Conservation (phyloP, 2,113 vertebrate genomes). For the Hucho hucho region DNA sequence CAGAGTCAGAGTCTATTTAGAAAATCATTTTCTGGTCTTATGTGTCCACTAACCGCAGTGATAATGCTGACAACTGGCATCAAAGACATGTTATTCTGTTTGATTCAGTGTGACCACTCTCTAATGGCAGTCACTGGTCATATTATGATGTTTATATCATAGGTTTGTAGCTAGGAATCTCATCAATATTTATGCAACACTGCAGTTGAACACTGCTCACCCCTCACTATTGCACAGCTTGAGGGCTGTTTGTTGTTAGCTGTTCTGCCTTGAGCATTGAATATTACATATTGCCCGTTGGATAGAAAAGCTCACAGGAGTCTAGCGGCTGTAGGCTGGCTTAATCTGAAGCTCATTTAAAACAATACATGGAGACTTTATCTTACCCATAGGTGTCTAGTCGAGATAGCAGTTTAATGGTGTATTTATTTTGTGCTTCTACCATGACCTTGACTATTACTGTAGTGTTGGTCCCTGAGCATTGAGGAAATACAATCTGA, state of each 20-base stretch:
- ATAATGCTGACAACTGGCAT: conserved; percentile 57
- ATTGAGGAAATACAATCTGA: conserved; percentile 17
- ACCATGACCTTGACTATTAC: too few relatives aligned
- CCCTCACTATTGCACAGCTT: conserved; percentile 56
- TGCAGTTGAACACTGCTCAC: conserved; percentile 55
- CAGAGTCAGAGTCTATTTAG: conserved; percentile 34
- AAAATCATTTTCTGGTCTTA: conserved; percentile 35
- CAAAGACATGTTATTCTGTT: conserved; percentile 66
- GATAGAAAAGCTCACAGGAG: conserved; percentile 52
- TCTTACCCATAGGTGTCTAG: too few relatives aligned
- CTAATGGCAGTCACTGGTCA: conserved; percentile 65
- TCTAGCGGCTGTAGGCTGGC: conserved; percentile 47
- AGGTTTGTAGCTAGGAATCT: conserved; percentile 44
- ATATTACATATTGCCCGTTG: conserved; percentile 58
- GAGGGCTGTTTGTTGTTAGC: conserved; percentile 61
- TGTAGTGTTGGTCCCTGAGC: too few relatives aligned
- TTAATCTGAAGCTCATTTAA: conserved; percentile 28
- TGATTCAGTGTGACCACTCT: conserved; percentile 63
- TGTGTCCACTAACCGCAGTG: conserved; percentile 52
- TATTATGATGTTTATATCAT: conserved; percentile 70
- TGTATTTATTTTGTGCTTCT: too few relatives aligned
- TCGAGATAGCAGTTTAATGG: too few relatives aligned
- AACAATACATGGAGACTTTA: conserved; percentile 1
- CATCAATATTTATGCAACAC: conserved; percentile 69
- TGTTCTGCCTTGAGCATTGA: conserved; percentile 34